Conservation (phyloP, 1,140 invertebrate species). For the Aphidius ervi region DNA sequence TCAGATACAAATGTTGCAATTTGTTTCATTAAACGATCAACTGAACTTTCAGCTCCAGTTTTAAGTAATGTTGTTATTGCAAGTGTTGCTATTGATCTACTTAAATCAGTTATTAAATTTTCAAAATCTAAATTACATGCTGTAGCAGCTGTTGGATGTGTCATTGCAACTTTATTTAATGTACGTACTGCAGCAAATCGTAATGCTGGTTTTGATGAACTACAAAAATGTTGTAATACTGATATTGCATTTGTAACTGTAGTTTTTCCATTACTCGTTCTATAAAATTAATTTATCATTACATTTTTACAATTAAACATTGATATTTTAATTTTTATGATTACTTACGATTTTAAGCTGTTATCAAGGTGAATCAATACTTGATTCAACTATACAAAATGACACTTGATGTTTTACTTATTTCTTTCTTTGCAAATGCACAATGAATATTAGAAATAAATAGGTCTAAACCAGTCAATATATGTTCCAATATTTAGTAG, state of each 20-base stretch:
- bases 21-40: conserved; percentile 98
- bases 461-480: no score
- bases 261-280: no score
- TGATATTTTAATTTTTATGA: no score
- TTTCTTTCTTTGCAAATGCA: no score
- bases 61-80: conserved; percentile 97
- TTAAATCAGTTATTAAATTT: conserved; percentile 94
- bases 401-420: no score
- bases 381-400: no score
- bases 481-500: no score
- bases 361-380: no score
- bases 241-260: conserved; percentile 66
- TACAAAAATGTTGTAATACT: conserved; percentile 92
- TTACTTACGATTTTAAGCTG: no score
- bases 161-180: conserved; percentile 81
- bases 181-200: conserved; percentile 96
- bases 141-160: conserved; percentile 90
- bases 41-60: conserved; percentile 93
- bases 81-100: conserved; percentile 94
- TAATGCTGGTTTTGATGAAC: conserved; percentile 87
- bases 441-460: no score
- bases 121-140: conserved; percentile 98
- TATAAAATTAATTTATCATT: no score
- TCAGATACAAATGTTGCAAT: conserved; percentile 97
- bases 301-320: no score